Evolutionary conservation across 2,888 invertebrate genomes (phyloP).

Genomic region (Nebria salina): DNA sequence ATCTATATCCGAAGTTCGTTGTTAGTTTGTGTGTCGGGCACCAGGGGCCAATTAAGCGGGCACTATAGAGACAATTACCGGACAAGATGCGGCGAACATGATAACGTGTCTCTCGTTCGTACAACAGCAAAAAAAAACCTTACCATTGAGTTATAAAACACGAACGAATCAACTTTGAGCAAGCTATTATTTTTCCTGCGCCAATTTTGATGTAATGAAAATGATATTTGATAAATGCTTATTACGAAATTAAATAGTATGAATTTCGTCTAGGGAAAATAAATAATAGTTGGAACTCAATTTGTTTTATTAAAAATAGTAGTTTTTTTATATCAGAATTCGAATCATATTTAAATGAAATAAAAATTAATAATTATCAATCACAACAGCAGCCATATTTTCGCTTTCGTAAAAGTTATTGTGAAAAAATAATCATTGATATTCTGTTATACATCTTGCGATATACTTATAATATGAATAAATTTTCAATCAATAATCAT

Average conservation of each 20-base stretch:
- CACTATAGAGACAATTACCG: conserved; percentile 41
- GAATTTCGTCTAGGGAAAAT: not conserved
- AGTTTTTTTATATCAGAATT: no score
- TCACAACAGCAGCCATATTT: no score
- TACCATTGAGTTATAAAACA: not conserved
- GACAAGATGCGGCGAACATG: conserved; percentile 42
- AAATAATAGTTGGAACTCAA: no score
- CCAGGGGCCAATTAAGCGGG: conserved; percentile 41
- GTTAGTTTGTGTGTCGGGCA: conserved; percentile 17
- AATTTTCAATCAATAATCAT: not conserved
- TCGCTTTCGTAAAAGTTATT: not conserved
- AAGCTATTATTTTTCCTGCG: not conserved
- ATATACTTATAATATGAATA: not conserved
- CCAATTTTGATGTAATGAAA: not conserved
- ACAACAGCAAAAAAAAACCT: conserved; percentile 5
- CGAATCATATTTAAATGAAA: no score
- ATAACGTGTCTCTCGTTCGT: conserved; percentile 25
- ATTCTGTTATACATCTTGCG: not conserved
- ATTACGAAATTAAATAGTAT: not conserved
- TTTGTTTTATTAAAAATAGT: no score
- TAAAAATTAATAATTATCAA: no score
- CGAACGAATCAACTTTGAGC: not conserved
- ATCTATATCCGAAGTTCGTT: not conserved
- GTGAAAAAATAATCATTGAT: not conserved
- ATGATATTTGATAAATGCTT: conserved; percentile 1